Evolutionary conservation across 2,888 invertebrate species (phyloP).

Genomic region (Aporophyla nigra): DNA sequence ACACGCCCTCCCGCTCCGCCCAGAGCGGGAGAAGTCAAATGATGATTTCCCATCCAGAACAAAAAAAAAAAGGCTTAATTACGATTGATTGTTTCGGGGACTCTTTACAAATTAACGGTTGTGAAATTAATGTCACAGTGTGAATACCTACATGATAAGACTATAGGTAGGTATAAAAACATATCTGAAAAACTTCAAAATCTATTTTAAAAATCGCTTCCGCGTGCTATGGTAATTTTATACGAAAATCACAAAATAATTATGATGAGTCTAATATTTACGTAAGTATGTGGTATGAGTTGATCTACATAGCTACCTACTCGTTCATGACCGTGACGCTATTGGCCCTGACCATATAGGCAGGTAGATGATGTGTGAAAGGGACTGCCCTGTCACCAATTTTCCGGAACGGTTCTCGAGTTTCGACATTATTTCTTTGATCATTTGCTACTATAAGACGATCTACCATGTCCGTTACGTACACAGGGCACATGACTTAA

Average conservation of each 20-base stretch:
- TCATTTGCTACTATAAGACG: neutral
- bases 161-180: too few species aligned
- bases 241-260: conserved; percentile 20
- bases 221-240: neutral
- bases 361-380: neutral
- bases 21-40: too few species aligned
- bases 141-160: too few species aligned
- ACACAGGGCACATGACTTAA: neutral
- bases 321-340: conserved; percentile 30
- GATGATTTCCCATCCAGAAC: too few species aligned
- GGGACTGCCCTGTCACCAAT: neutral
- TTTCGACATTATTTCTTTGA: conserved; percentile 8
- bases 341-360: neutral
- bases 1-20: too few species aligned
- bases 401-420: conserved; percentile 5
- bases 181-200: too few species aligned
- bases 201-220: neutral
- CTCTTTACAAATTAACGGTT: too few species aligned
- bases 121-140: too few species aligned
- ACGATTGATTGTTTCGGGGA: too few species aligned
- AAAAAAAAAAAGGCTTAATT: too few species aligned
- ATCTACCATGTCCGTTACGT: neutral
- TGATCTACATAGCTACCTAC: neutral
- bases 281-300: neutral
- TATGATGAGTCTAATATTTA: conserved; percentile 5